Conservation (phyloP, 2,888 invertebrate species). For the Drosophila greeni region DNA sequence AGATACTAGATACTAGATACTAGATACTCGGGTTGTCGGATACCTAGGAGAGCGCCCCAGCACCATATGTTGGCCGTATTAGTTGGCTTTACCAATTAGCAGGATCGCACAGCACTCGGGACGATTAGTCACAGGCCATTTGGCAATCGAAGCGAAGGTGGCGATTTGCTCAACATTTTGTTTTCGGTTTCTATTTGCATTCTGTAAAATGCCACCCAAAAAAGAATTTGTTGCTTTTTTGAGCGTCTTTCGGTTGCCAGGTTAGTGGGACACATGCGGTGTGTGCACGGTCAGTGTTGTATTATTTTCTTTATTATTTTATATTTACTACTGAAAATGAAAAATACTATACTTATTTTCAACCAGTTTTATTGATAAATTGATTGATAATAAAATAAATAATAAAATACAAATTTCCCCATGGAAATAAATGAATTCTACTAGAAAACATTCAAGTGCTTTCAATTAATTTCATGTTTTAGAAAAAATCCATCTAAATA, state of each 20-base stretch:
- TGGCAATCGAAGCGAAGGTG: constrained; percentile 42
- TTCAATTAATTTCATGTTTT: neutral
- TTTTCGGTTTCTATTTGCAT: constrained; percentile 37
- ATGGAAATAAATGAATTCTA: too few relatives aligned
- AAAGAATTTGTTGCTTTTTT: constrained; percentile 9
- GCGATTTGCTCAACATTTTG: constrained; percentile 47
- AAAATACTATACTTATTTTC: too few relatives aligned
- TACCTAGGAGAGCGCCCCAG: constrained; percentile 1
- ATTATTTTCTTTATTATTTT: neutral
- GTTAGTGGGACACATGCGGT: constrained; percentile 29
- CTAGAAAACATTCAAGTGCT: neutral
- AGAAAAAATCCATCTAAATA: neutral
- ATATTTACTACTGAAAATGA: too few relatives aligned
- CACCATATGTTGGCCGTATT: constrained; percentile 29
- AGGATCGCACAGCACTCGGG: constrained; percentile 43
- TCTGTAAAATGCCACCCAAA: constrained; percentile 28
- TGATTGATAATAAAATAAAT: too few relatives aligned
- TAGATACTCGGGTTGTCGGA: constrained; percentile 4
- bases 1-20: constrained; percentile 1
- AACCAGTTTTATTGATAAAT: too few relatives aligned
- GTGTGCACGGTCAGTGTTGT: neutral
- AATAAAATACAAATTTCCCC: too few relatives aligned
- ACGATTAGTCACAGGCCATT: constrained; percentile 60
- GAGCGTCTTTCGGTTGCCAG: constrained; percentile 10
- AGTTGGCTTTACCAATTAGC: constrained; percentile 62